Evolutionary conservation across 2,888 invertebrate species (phyloP).

Genomic region (Nebria brevicollis): DNA sequence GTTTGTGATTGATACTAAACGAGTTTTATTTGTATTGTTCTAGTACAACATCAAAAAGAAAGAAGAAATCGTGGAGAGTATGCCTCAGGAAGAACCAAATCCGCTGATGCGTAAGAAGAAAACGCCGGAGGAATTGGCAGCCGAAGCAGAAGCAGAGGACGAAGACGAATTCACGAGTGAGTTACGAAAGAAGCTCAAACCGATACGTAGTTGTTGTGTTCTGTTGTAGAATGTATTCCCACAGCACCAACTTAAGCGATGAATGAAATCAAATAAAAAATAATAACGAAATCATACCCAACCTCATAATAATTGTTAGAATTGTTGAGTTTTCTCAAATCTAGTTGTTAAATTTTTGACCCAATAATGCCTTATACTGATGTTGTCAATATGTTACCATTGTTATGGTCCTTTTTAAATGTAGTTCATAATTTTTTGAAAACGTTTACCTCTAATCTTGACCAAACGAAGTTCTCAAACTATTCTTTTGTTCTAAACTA

Average conservation of each 20-base stretch:
- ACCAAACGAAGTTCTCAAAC: neutral
- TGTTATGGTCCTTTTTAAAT: conserved; percentile 8
- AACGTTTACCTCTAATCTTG: conserved; percentile 8
- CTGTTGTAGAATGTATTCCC: conserved; percentile 28
- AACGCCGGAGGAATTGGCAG: conserved; percentile 96
- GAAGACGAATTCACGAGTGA: conserved; percentile 97
- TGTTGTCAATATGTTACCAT: conserved; percentile 21
- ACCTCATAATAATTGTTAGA: conserved; percentile 11
- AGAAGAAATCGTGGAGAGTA: conserved; percentile 88
- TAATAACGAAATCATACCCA: conserved; percentile 4
- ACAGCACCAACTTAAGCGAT: neutral
- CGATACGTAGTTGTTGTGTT: conserved; percentile 44
- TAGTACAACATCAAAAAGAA: conserved; percentile 99
- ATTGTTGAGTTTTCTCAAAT: conserved; percentile 9
- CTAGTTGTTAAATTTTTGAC: conserved; percentile 38
- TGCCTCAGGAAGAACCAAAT: conserved; percentile 88
- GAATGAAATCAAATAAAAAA: conserved; percentile 7
- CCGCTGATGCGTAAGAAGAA: conserved; percentile 98
- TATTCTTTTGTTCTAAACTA: neutral
- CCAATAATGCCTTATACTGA: conserved; percentile 42
- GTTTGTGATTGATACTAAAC: neutral
- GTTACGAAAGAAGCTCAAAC: conserved; percentile 56
- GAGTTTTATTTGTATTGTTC: conserved; percentile 54
- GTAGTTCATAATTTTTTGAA: conserved; percentile 13
- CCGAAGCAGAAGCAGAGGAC: conserved; percentile 95